Base-by-base conservation (phyloP, 2,797 vertebrate species). In the Euphonia xanthogaster region DNA sequence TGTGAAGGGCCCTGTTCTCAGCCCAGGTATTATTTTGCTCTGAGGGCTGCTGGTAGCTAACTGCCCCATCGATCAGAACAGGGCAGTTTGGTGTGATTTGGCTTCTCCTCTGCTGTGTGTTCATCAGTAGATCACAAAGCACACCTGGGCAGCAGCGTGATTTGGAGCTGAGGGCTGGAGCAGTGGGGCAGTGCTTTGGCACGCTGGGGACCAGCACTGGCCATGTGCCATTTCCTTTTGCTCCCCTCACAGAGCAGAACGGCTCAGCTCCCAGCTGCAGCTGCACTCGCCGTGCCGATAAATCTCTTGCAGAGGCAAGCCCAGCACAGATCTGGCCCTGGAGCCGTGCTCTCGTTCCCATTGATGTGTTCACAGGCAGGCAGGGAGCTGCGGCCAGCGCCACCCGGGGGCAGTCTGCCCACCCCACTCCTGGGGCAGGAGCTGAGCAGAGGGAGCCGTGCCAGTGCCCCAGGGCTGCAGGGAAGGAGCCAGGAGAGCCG, bases 21-120 rank as follows among this genome's bases (percentile, higher is more conserved):
- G 90, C 30, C 20, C 54, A 81, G 83, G 44, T 55, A 47, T 60
- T 86, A 54, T 40, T 96, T 73, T 77, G 71, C 77, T 71, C 57
- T 7, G 54, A 67, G 65, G 50, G 16, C 15, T 91, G 37, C 35
- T n/a, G 48, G 54, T 60, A 74, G 66, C 54, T 24, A 31, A 63
- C 74, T 87, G 66, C 55, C 50, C 45, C 54, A 20, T 78, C 54
- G 44, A 84, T 87, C 55, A 95, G 73, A 78, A 27, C 11, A 23
- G 28, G 48, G 58, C 23, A 74, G 20, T 70, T 93, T 30, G 44
- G 50, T 85, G 60, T 92, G 55, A 91, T 60, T 75, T 87, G 73
- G 63, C 48, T 86, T 95, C 44, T 89, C 45, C 8, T 4, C 18
- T 90, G 45, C 54, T 72, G 11, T 45, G 47, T 77, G 65, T 66